phyloP scores from a whole-genome alignment of 2,888 invertebrate species.

The Atethmia centrago region DNA sequence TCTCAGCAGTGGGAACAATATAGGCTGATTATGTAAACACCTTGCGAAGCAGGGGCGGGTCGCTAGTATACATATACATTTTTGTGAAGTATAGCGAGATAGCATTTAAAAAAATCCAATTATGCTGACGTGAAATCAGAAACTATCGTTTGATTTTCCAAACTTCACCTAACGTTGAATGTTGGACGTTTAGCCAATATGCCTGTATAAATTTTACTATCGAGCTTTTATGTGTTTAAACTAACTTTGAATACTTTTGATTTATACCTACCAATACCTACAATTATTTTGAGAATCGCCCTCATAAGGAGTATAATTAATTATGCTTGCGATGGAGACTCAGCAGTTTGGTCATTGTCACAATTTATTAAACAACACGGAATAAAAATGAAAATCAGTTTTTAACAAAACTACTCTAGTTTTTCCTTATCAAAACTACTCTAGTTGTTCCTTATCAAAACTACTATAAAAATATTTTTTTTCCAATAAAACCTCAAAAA shows the following conservation, averaged over 20 bases:
- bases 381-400: neutral
- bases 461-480: neutral
- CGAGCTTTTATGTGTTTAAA: neutral
- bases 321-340: neutral
- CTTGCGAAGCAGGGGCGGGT: too few relatives aligned
- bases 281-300: neutral
- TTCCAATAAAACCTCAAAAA: neutral
- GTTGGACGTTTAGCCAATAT: conserved; percentile 26
- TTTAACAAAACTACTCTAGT: neutral
- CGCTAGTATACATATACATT: neutral
- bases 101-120: neutral
- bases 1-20: too few relatives aligned
- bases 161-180: conserved; percentile 7
- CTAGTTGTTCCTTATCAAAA: neutral
- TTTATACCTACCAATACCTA: too few relatives aligned
- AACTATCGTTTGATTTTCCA: conserved; percentile 28
- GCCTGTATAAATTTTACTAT: neutral
- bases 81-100: neutral
- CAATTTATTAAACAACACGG: neutral
- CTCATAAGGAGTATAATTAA: neutral
- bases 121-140: conserved; percentile 22
- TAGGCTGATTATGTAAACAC: too few relatives aligned
- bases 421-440: neutral
- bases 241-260: neutral
- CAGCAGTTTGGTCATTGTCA: neutral